These are phyloP conservation scores for Suricata suricatta DNA, from an alignment of 2,113 vertebrate species.

Conservation along the genomic window DNA sequence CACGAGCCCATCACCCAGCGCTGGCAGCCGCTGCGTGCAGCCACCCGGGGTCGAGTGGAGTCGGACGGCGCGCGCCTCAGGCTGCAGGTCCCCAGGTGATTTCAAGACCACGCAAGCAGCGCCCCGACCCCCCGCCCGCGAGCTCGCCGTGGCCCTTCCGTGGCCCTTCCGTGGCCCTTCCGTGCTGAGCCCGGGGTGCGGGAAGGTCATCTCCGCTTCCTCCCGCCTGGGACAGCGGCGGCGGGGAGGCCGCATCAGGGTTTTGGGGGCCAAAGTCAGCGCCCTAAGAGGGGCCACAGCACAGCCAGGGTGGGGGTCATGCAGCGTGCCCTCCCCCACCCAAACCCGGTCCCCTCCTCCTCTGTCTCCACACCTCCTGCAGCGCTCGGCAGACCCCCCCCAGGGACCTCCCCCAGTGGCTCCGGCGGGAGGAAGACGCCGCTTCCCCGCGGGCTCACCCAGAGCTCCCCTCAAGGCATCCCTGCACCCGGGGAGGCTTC, in stretches of 20 bases:
- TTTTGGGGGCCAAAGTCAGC: background rate
- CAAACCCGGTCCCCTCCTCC: background rate
- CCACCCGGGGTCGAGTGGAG: accelerated
- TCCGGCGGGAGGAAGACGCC: background rate
- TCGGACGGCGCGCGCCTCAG: accelerated
- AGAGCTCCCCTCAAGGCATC: background rate
- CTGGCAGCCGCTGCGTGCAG: accelerated
- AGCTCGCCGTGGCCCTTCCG: accelerated
- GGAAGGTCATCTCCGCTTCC: background rate
- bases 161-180: background rate
- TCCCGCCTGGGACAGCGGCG: background rate
- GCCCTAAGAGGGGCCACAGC: accelerated
- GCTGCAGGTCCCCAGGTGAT: background rate
- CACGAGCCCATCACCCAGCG: accelerated
- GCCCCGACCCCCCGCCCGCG: accelerated
- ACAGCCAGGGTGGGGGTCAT: accelerated
- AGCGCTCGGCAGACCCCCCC: slow-evolving; percentile 4
- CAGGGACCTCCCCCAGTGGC: background rate
- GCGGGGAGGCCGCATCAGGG: background rate
- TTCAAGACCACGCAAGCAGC: background rate
- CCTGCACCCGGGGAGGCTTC: background rate
- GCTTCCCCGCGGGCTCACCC: background rate
- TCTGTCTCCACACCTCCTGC: accelerated
- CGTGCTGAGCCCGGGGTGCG: background rate
- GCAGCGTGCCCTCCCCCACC: background rate